Evolutionary conservation across 2,113 vertebrate species (phyloP), one percentile per base, ranked within the genome.

Genomic region (Cyanoramphus novaezelandiae): DNA sequence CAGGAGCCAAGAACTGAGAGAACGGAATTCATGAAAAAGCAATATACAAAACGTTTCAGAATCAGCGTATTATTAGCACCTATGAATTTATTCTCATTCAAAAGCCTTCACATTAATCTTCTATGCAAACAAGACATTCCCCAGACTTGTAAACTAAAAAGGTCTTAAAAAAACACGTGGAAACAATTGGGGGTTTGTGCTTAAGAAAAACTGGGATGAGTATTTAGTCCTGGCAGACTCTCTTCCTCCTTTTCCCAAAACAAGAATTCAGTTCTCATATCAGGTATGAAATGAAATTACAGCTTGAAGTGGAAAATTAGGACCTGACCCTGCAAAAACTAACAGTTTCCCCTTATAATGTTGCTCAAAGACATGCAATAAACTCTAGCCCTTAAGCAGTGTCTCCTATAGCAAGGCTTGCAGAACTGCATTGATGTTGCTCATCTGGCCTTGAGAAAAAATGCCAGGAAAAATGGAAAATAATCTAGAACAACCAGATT

Each of bases 401-500:
- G 46, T 31, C 3, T 10, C 62, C 77, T 28, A 15, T 1, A 88
- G 43, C 3, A 12, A 49, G 20, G 53, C 59, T 79, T 59, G 49
- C 31, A 84, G 72, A 64, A 82, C 35, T 86, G 68, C 76, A 78
- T 0, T 78, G 39, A 76, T 79, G 63, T 31, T 85, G 83, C 72
- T 92, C 77, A 92, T 24, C 14, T 64, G 86, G 55, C 64, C 86
- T 46, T 82, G 39, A 88, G 64, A 86, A 94, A 91, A 92, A 93
- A 57, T 11, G 41, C 57, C 13, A 62, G 44, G 80, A 84, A 95
- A 93, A 88, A 82, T 15, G 62, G 74, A 94, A 95, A 97, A 91
- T 49, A 31, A 80, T 69, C 75, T 65, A 90, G 67, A 91, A 90
- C 65, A 87, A 95, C 92, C 31, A 95, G 62, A 95, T 92, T 57